Conservation (phyloP, 2,888 invertebrate genomes). For the Brassicogethes aeneus region DNA sequence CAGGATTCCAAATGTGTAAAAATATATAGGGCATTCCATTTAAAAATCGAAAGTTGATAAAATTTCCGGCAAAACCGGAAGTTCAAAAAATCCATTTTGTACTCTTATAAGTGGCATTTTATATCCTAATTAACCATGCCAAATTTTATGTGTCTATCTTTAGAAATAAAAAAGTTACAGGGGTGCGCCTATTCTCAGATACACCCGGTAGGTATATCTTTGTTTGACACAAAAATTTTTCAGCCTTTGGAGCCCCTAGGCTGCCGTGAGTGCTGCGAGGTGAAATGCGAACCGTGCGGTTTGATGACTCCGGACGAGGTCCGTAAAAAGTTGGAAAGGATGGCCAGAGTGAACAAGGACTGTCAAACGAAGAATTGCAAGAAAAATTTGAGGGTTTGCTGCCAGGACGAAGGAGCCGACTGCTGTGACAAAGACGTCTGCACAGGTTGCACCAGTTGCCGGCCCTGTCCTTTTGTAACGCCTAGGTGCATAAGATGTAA, state of each 20-base stretch:
- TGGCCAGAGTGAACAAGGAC: constrained; percentile 6
- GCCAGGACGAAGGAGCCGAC: not conserved
- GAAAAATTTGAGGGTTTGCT: not conserved
- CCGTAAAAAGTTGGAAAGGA: not conserved
- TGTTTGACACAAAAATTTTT: too few relatives aligned
- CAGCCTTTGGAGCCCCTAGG: not conserved
- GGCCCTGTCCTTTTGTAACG: constrained; percentile 1
- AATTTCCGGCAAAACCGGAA: too few relatives aligned
- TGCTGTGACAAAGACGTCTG: not conserved
- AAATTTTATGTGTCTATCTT: too few relatives aligned
- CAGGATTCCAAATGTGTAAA: too few relatives aligned
- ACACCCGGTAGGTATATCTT: too few relatives aligned
- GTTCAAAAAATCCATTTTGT: too few relatives aligned
- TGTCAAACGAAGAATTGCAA: not conserved
- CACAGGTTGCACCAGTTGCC: not conserved
- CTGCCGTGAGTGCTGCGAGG: not conserved
- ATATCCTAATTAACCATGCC: too few relatives aligned
- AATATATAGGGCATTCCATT: too few relatives aligned
- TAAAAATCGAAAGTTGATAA: too few relatives aligned
- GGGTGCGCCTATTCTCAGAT: too few relatives aligned
- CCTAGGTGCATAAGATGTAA: constrained; percentile 25
- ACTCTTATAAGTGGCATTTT: too few relatives aligned
- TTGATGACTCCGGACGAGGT: not conserved
- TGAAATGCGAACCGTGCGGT: not conserved
- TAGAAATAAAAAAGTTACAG: too few relatives aligned